These are phyloP conservation scores for Ochlodes sylvanus DNA, from an alignment of 2,888 invertebrate species.

Conservation along the genomic window DNA sequence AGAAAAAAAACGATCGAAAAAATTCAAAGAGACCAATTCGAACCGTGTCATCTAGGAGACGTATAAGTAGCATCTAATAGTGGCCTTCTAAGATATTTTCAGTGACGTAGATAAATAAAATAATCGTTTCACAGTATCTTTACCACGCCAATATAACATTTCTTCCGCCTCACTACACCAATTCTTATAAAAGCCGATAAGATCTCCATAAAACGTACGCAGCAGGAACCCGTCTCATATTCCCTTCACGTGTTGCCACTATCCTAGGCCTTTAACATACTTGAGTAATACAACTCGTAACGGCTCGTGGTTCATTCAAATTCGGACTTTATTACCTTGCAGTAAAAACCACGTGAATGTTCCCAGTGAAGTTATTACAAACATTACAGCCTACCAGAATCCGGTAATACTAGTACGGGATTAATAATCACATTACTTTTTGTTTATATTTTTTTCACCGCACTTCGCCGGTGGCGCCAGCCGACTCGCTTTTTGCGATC, in stretches of 20 bases:
- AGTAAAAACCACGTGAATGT: not conserved
- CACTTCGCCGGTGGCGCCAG: constrained; percentile 68
- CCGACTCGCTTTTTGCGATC: constrained; percentile 49
- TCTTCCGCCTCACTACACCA: not conserved
- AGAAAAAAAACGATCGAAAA: too few species aligned
- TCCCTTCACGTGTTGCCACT: constrained; percentile 61
- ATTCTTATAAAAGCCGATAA: not conserved
- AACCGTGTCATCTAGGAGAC: too few species aligned
- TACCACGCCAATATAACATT: not conserved
- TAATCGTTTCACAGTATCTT: not conserved
- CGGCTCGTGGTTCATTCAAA: not conserved
- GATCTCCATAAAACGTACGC: constrained; percentile 2
- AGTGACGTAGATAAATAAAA: not conserved
- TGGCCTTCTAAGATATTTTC: too few species aligned
- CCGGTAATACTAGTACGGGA: constrained; percentile 47
- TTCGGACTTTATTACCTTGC: not conserved
- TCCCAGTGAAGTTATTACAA: not conserved
- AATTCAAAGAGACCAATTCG: too few species aligned
- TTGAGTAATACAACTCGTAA: not conserved
- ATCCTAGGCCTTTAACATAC: constrained; percentile 21
- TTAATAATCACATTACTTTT: constrained; percentile 74
- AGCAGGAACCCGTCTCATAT: constrained; percentile 29
- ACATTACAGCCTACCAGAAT: constrained; percentile 12
- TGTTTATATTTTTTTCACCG: constrained; percentile 56
- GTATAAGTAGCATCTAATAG: too few species aligned